Conservation (phyloP, 1,140 invertebrate genomes). For the Eciton burchellii region DNA sequence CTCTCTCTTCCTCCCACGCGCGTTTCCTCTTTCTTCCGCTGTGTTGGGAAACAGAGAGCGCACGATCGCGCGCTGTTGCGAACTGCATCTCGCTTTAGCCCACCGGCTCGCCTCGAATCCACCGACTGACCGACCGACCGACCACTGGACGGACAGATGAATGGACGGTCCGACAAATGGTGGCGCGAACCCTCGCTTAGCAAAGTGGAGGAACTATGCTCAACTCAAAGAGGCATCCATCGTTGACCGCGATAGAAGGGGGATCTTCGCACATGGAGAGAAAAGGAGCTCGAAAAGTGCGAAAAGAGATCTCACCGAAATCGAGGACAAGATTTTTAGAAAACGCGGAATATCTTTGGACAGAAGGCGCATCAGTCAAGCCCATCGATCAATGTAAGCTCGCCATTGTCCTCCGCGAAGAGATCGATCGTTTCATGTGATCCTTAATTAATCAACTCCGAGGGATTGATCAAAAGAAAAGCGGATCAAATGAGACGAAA, state of each 20-base stretch:
- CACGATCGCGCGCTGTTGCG: slow-evolving; percentile 30
- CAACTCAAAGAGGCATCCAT: slow-evolving; percentile 41
- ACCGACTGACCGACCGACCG: slow-evolving; percentile 48
- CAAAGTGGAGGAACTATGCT: slow-evolving; percentile 51
- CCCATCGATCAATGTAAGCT: slow-evolving; percentile 47
- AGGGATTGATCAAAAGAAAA: not conserved
- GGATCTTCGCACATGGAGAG: not conserved
- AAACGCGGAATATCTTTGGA: not conserved
- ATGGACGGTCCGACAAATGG: slow-evolving; percentile 68
- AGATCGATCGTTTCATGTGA: slow-evolving; percentile 35
- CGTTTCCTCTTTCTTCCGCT: not conserved
- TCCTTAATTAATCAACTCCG: slow-evolving; percentile 68
- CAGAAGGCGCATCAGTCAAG: not conserved
- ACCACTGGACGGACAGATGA: slow-evolving; percentile 61
- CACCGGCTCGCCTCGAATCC: slow-evolving; percentile 19
- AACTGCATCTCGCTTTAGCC: slow-evolving; percentile 45
- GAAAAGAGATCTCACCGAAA: slow-evolving; percentile 1
- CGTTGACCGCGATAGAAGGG: slow-evolving; percentile 1
- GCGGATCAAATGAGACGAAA: slow-evolving; percentile 41
- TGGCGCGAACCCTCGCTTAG: slow-evolving; percentile 50
- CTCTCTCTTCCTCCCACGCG: slow-evolving; percentile 54
- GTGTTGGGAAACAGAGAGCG: slow-evolving; percentile 45
- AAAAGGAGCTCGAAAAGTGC: not conserved
- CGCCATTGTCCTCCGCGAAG: slow-evolving; percentile 18
- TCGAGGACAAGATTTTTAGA: not conserved